Percentiles rank a stretch among this genome's conserved stretches.
These are phyloP conservation scores for Chrysomallon squamiferum DNA, from an alignment of 1,140 invertebrate genomes.

Conservation along the genomic window DNA sequence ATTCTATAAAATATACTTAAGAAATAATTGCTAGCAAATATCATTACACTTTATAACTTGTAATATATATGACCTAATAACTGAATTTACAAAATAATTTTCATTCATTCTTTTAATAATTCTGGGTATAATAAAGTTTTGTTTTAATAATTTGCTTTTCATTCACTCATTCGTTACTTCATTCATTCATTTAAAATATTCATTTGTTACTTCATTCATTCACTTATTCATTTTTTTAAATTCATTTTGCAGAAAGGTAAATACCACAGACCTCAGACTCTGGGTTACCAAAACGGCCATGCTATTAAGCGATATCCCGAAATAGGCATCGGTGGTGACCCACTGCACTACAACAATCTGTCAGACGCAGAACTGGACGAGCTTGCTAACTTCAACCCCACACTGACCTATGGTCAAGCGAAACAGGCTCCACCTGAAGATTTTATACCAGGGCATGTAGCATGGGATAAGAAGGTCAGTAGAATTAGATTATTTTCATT, in stretches of 20 bases:
- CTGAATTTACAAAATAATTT: too few relatives aligned
- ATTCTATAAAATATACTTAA: too few relatives aligned
- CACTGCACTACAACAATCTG: slow-evolving; percentile 62
- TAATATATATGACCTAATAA: too few relatives aligned
- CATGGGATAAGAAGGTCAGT: slow-evolving; percentile 76
- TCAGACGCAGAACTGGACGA: slow-evolving; percentile 66
- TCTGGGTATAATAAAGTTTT: too few relatives aligned
- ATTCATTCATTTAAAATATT: too few relatives aligned
- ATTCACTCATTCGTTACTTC: too few relatives aligned
- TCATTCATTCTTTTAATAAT: too few relatives aligned
- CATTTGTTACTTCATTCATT: too few relatives aligned
- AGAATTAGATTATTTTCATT: slow-evolving; percentile 3
- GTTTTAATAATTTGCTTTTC: too few relatives aligned
- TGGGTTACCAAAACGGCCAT: slow-evolving; percentile 75
- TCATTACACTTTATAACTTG: too few relatives aligned
- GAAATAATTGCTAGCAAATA: too few relatives aligned
- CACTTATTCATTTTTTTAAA: too few relatives aligned
- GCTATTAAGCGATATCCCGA: slow-evolving; percentile 67
- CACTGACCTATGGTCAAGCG: slow-evolving; percentile 77
- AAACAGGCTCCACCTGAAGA: slow-evolving; percentile 68
- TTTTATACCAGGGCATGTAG: slow-evolving; percentile 77
- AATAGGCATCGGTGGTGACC: slow-evolving; percentile 70
- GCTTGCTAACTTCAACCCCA: slow-evolving; percentile 74
- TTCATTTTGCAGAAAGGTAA: slow-evolving; percentile 69
- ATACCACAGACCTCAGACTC: slow-evolving; percentile 72